Conservation (phyloP, 23 tunicate genomes). For the Ciona savignyi region DNA sequence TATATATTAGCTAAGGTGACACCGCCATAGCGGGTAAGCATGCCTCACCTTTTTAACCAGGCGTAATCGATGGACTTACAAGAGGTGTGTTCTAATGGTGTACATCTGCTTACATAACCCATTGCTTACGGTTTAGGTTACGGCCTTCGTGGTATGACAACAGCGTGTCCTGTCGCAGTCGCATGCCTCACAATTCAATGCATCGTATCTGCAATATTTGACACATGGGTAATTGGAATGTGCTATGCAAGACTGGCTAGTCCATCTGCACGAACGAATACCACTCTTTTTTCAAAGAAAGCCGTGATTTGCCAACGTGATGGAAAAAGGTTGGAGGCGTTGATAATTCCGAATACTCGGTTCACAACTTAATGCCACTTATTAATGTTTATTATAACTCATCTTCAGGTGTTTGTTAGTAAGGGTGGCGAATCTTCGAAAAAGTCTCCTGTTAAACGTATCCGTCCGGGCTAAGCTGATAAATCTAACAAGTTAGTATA, state of each 20-base stretch:
- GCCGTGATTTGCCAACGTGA: constrained; percentile 93
- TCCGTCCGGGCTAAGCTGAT: constrained; percentile 62
- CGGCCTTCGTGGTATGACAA: constrained; percentile 58
- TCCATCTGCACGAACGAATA: constrained; percentile 73
- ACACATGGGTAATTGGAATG: constrained; percentile 89
- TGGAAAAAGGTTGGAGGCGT: constrained; percentile 61
- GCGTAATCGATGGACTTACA: no score
- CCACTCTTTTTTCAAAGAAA: constrained; percentile 69
- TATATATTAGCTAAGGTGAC: no score
- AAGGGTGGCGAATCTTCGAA: constrained; percentile 79
- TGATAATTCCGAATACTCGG: background rate
- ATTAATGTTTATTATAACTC: background rate
- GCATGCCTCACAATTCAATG: constrained; percentile 63
- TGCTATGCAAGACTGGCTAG: constrained; percentile 69
- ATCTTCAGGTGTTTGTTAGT: constrained; percentile 69
- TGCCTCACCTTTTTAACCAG: no score
- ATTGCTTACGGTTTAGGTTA: constrained; percentile 45
- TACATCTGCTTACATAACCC: background rate
- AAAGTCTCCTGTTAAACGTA: constrained; percentile 74
- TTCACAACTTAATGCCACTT: background rate
- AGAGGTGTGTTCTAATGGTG: no score
- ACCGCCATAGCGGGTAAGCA: no score
- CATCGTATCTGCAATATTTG: constrained; percentile 85
- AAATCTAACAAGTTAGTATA: constrained; percentile 51
- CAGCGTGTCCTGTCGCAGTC: constrained; percentile 61